phyloP scores from a whole-genome alignment of 2,888 invertebrate genomes.

The Sinotaia quadrata region DNA sequence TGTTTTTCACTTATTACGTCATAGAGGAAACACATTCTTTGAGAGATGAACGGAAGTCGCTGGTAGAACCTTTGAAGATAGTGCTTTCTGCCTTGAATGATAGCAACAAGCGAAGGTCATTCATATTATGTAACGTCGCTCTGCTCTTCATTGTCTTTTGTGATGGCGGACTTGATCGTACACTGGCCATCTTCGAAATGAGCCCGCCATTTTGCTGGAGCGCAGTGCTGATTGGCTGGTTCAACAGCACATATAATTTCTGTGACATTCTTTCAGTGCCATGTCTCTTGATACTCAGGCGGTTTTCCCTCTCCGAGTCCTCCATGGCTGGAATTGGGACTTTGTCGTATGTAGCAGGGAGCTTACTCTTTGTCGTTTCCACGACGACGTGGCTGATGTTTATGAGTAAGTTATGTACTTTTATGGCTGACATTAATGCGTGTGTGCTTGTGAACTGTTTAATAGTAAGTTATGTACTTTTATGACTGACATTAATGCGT shows the following conservation, averaged over 20 bases:
- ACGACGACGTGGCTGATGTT: too few species aligned
- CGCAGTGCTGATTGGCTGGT: background rate
- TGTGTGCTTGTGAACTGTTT: too few species aligned
- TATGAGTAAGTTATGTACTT: too few species aligned
- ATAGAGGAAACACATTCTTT: too few species aligned
- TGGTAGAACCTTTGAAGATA: background rate
- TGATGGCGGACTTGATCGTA: background rate
- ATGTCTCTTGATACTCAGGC: background rate
- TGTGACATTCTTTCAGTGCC: background rate
- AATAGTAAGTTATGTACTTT: too few species aligned
- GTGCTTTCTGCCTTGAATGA: background rate
- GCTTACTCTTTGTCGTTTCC: too few species aligned
- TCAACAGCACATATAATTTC: background rate
- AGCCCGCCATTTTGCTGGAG: background rate
- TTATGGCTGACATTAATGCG: too few species aligned
- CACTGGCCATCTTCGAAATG: background rate
- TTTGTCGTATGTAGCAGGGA: too few species aligned
- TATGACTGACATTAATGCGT: too few species aligned
- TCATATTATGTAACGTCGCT: background rate
- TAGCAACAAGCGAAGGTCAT: too few species aligned
- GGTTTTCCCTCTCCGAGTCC: background rate
- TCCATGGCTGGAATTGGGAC: background rate
- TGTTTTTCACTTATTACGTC: background rate
- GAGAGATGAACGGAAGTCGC: background rate
- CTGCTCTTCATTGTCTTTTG: background rate